Conservation (phyloP, 2,797 vertebrate species). For the Propithecus perrieri region DNA sequence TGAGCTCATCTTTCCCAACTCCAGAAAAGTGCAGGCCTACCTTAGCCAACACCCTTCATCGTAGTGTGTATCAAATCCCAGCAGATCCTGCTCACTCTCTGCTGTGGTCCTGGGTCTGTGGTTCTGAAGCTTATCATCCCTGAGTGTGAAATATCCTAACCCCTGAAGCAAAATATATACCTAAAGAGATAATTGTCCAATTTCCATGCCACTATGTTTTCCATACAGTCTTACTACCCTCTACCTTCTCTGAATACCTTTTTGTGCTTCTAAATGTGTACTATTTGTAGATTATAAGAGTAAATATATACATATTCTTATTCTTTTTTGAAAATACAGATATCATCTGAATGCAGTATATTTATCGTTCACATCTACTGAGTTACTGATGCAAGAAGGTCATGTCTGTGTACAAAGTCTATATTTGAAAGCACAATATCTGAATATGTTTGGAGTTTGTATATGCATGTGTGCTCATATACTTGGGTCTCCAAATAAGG, state of each 20-base stretch:
- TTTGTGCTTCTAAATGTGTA: not conserved
- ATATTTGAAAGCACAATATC: not conserved
- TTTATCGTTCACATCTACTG: not conserved
- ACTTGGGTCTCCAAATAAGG: not conserved
- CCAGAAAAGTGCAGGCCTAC: not conserved
- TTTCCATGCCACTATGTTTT: not conserved
- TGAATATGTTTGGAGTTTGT: not conserved
- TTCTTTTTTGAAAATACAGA: not conserved
- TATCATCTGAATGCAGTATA: not conserved
- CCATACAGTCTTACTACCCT: not conserved
- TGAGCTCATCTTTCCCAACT: not conserved
- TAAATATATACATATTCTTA: not conserved
- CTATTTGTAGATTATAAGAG: not conserved
- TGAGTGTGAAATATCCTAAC: too few species aligned
- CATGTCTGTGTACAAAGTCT: rapidly evolving
- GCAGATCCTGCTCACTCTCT: not conserved
- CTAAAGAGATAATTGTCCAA: not conserved
- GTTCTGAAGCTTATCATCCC: not conserved
- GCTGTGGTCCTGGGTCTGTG: not conserved
- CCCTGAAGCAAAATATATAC: not conserved
- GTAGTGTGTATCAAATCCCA: not conserved
- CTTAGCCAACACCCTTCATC: not conserved
- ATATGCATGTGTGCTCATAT: not conserved
- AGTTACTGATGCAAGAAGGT: not conserved
- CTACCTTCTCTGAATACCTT: not conserved